These are phyloP conservation scores for Saturnia pavonia DNA, from an alignment of 2,888 invertebrate genomes.

Conservation along the genomic window DNA sequence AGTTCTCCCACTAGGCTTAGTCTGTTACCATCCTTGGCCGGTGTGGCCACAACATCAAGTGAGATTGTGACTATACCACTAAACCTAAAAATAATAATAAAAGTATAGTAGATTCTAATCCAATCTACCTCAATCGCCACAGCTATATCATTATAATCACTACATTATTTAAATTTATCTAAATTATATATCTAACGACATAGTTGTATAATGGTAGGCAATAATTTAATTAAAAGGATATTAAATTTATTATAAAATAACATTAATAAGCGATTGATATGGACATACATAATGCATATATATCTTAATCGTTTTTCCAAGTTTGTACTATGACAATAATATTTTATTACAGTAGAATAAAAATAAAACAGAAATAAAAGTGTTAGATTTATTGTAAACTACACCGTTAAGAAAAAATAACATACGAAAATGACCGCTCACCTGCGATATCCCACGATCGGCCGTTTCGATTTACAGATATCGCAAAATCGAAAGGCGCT, in stretches of 20 bases:
- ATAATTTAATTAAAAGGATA: neutral
- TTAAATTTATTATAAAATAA: too few relatives aligned
- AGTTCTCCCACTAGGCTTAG: too few relatives aligned
- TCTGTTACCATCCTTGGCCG: too few relatives aligned
- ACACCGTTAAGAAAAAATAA: slow-evolving; percentile 58
- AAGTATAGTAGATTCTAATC: neutral
- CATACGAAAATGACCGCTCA: slow-evolving; percentile 70
- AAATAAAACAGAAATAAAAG: slow-evolving; percentile 36
- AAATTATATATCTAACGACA: neutral
- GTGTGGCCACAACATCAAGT: too few relatives aligned
- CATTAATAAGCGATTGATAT: too few relatives aligned
- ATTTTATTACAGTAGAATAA: slow-evolving; percentile 21
- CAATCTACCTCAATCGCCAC: neutral
- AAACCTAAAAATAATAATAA: too few relatives aligned
- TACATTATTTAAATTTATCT: neutral
- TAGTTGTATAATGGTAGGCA: neutral
- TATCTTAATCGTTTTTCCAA: neutral
- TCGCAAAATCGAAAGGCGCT: slow-evolving; percentile 74
- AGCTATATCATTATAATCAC: neutral
- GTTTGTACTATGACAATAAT: slow-evolving; percentile 11
- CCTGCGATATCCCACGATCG: slow-evolving; percentile 75
- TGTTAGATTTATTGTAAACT: slow-evolving; percentile 50
- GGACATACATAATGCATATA: neutral
- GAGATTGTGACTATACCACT: too few relatives aligned
- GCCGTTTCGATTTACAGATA: slow-evolving; percentile 73